Conservation (phyloP, 2,797 vertebrate genomes). For the Mionectes olivaceus region DNA sequence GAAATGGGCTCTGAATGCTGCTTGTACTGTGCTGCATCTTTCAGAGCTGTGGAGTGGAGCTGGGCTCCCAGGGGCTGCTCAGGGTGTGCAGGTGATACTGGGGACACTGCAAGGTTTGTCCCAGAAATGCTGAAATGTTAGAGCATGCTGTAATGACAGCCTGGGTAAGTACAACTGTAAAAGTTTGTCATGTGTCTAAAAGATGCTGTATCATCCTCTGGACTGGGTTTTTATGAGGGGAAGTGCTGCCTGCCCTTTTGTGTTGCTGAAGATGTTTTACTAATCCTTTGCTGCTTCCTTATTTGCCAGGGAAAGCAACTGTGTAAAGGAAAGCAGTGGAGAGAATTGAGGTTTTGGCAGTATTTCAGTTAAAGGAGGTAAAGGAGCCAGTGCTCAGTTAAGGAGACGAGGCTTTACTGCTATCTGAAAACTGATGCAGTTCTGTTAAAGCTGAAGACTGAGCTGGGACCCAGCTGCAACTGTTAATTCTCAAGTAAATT, state of each 20-base stretch:
- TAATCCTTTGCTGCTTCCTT: not conserved
- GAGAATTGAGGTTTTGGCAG: not conserved
- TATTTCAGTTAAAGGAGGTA: not conserved
- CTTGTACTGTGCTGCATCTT: accelerated
- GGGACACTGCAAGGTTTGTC: not conserved
- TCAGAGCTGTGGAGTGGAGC: not conserved
- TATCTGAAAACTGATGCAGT: not conserved
- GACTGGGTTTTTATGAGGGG: not conserved
- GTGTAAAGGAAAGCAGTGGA: not conserved
- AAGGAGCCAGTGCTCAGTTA: not conserved
- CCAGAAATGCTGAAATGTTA: not conserved
- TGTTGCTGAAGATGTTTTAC: not conserved
- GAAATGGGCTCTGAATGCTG: not conserved
- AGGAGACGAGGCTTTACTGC: not conserved
- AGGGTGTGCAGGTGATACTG: accelerated
- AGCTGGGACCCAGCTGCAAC: not conserved
- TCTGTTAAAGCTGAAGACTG: not conserved
- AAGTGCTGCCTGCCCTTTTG: not conserved
- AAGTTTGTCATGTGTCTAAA: not conserved
- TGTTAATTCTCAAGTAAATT: not conserved
- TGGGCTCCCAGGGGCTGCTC: not conserved
- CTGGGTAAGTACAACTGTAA: not conserved
- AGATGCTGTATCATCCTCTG: not conserved
- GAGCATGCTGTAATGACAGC: not conserved
- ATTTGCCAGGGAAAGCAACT: not conserved